Evolutionary conservation across 2,113 vertebrate species (phyloP), one percentile per base, ranked within the genome.

Genomic region (Zapornia atra): DNA sequence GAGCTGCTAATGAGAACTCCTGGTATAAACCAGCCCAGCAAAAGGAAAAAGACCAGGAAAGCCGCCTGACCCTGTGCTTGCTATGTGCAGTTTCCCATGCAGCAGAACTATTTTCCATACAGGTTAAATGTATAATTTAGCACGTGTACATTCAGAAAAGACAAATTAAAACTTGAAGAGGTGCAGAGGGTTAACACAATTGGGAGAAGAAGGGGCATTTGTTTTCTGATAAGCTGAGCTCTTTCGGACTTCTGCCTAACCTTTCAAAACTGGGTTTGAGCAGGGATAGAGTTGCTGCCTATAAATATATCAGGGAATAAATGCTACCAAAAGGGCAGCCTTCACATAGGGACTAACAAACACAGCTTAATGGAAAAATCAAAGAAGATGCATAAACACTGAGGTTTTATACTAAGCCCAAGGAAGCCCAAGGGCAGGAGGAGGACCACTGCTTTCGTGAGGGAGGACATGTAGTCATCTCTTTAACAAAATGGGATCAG

Each of bases 301-400:
- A 82, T 86, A 92, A 94, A 96, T 89, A 86, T 16, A 63, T 48
- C 34, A 38, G 17, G 13, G 33, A 90, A 83, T 77, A 83, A 86
- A 84, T 56, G 42, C 81, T 81, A 69, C 48, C 13, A 0, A 64
- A 92, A 84, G 33, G 56, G 34, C 51, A 88, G 6, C 33, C 56
- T 77, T 88, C 61, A 34, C 26, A 13, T 14, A 63, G 29, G 9
- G 86, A 38, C 13, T 77, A 88, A 86, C 33, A 73, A 81, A 57
- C 59, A n/a, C 6, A 42, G 46, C 73, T 73, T 51, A 80, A 81
- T 42, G 28, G 36, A 88, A 60, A 92, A 81, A 54, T 29, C 19
- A 78, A 83, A 81, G 6, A 83, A 81, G 6, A 71, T 48, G 56
- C 11, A 17, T 59, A 57, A 91, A 66, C 6, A 38, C 9, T 36